Evolutionary conservation across 2,113 vertebrate species (phyloP), one percentile per base, ranked within the genome.

Genomic region (Amphiprion percula): DNA sequence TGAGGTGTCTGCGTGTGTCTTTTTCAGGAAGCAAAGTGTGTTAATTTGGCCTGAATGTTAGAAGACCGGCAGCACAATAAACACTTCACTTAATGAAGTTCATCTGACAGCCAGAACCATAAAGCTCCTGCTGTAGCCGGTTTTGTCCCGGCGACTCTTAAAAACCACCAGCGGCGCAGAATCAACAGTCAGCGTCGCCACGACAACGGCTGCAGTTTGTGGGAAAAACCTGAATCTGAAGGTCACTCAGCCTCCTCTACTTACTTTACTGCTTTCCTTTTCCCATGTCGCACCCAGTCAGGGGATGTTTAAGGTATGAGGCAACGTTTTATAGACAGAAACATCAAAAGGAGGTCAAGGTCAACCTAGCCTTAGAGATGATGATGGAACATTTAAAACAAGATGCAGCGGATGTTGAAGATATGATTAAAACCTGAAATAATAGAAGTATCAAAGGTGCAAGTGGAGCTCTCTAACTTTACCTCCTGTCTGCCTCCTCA

Each of bases 11-110:
- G 55, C 47, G 68, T 55, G 54, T 55, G 10, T 59, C 14, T 30
- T 21, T 49, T 21, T 55, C n/a, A 47, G 67, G 19, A 53, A 39
- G 53, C 49, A 41, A 39, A 84, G 61, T 77, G 69, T 73, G 58
- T 85, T 79, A 47, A 77, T 73, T 77, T 70, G 52, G n/a, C 58
- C 14, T 49, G 65, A 63, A 52, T 56, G 52, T 70, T 50, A 41
- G 37, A 41, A 49, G 59, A 59, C 26, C 28, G 16, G 53, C 80
- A 63, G 82, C 85, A 84, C 73, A 69, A 63, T 67, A 84, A 86
- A 89, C 80, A 82, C 68, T 79, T 84, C 33, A 76, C 78, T 81
- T 90, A 91, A 81, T 91, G 86, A 88, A 89, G 77, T 79, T 49
- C 6, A 6, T 71, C 55, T 74, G 78, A 79, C 77, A 83, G 79